phyloP scores from a whole-genome alignment of 2,888 invertebrate genomes.

The Mactromeris polynyma region DNA sequence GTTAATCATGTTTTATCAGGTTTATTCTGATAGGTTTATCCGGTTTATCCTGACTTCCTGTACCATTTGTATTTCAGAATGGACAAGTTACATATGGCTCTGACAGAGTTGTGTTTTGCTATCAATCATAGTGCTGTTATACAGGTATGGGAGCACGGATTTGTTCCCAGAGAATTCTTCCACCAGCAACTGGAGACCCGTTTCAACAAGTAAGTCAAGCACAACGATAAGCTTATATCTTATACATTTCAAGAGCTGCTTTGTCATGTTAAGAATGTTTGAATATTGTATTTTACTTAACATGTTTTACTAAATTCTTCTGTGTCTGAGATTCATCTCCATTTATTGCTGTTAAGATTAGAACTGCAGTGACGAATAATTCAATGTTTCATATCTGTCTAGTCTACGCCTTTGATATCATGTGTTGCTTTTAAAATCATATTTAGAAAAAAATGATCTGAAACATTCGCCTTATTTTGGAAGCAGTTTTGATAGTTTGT shows the following conservation, averaged over 20 bases:
- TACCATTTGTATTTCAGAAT: no score
- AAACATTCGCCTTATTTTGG: no score
- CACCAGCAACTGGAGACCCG: conserved; percentile 97
- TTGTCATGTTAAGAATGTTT: neutral
- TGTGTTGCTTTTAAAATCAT: no score
- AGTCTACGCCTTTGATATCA: no score
- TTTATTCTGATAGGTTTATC: no score
- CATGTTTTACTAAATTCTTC: neutral
- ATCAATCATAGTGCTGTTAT: conserved; percentile 99
- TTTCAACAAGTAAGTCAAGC: conserved; percentile 87
- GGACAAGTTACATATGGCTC: conserved; percentile 99
- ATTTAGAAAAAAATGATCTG: no score
- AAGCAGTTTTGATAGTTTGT: no score
- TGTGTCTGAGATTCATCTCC: neutral
- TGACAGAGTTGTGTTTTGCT: conserved; percentile 98
- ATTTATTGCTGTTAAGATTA: no score
- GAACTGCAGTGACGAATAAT: no score
- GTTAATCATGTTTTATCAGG: no score
- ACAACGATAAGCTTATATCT: neutral
- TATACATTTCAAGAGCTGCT: neutral
- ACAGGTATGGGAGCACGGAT: conserved; percentile 99
- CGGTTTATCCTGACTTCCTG: no score
- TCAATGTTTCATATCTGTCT: no score
- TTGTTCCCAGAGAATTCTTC: conserved; percentile 98
- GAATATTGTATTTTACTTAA: neutral